Conservation (phyloP, 2,888 invertebrate genomes). For the Anaspis maculata region DNA sequence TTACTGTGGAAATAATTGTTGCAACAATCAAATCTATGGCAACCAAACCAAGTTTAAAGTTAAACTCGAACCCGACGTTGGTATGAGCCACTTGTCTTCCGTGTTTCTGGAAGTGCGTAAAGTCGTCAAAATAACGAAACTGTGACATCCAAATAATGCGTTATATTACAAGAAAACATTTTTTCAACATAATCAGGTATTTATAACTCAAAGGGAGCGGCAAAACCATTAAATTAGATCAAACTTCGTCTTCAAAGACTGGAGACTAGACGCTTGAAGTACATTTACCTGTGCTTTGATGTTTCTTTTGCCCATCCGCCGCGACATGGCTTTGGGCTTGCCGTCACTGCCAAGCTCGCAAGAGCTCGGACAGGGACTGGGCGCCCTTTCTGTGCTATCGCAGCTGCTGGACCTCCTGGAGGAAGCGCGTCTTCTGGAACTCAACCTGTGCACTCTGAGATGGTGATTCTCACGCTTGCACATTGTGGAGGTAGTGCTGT, state of each 20-base stretch:
- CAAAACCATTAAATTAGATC: conserved; percentile 13
- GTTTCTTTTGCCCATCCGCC: conserved; percentile 78
- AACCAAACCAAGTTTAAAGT: too few species aligned
- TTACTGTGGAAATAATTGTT: too few species aligned
- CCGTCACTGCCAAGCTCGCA: conserved; percentile 30
- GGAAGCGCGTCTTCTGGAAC: conserved; percentile 28
- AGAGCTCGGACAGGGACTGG: conserved; percentile 39
- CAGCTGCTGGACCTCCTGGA: conserved; percentile 45
- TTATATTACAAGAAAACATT: too few species aligned
- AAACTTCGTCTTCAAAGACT: too few species aligned
- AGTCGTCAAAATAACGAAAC: too few species aligned
- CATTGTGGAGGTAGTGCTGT: conserved; percentile 46
- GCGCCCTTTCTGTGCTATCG: conserved; percentile 43
- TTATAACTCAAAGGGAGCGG: too few species aligned
- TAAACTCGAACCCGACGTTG: too few species aligned
- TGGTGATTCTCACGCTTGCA: conserved; percentile 49
- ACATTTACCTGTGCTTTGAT: conserved; percentile 86
- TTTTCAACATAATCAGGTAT: too few species aligned
- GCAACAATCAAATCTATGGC: too few species aligned
- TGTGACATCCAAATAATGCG: too few species aligned
- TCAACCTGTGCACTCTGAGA: conserved; percentile 45
- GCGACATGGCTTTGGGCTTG: conserved; percentile 44
- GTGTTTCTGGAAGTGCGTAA: too few species aligned
- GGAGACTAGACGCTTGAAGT: conserved; percentile 20
- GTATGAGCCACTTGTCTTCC: too few species aligned